Conservation (phyloP, 2,888 invertebrate genomes). For the Adelphocoris suturalis region DNA sequence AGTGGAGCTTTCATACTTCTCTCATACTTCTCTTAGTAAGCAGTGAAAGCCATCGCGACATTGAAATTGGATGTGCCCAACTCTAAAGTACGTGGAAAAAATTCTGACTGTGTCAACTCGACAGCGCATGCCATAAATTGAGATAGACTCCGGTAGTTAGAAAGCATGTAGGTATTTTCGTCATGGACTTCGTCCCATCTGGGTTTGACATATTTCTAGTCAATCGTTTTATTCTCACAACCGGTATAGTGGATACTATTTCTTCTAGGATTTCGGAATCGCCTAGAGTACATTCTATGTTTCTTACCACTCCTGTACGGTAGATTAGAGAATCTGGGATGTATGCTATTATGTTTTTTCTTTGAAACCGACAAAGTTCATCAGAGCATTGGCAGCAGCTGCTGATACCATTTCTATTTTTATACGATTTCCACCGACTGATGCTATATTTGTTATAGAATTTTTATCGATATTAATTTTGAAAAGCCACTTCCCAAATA, state of each 20-base stretch:
- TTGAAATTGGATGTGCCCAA: not conserved
- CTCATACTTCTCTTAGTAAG: not conserved
- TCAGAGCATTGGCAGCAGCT: not conserved
- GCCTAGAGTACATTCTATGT: not conserved
- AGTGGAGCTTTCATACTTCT: not conserved
- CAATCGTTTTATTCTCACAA: not conserved
- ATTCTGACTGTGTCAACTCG: not conserved
- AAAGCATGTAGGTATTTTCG: not conserved
- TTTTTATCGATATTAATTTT: not conserved
- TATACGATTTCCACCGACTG: not conserved
- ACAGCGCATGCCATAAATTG: not conserved
- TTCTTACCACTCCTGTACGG: not conserved
- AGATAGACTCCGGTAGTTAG: not conserved
- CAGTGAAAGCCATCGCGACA: not conserved
- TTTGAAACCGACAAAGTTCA: not conserved
- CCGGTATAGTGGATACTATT: not conserved
- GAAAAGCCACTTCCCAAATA: no score
- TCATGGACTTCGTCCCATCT: not conserved
- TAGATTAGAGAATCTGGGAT: not conserved
- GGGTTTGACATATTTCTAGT: not conserved
- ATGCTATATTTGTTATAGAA: slow-evolving; percentile 1
- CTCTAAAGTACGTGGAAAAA: not conserved
- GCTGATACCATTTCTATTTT: no score
- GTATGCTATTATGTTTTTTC: not conserved
- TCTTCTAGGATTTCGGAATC: not conserved